Base-by-base conservation (phyloP, 2,113 vertebrate genomes). In the Lathamus discolor region DNA sequence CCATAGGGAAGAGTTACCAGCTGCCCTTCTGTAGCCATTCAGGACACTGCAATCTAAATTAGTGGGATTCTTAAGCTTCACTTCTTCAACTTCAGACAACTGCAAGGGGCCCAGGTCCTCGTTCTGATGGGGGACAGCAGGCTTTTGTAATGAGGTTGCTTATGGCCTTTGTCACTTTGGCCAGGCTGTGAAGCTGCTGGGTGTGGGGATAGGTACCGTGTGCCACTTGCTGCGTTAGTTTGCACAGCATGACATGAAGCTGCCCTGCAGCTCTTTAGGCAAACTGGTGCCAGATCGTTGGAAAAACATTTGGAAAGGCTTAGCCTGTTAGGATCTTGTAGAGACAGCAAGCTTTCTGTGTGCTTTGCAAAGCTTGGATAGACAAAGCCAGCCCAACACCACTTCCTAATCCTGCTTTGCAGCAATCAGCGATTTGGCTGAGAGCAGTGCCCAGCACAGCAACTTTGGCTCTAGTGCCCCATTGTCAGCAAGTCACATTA, bases 331-430 rank as follows among this genome's bases (percentile, higher is more conserved):
- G 51, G 72, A 63, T 77, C 59, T 57, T 43, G 63, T 83, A 28
- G 76, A 83, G 90, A 80, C 68, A 83, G 67, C 41, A 73, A 49
- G 68, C 54, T 87, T 62, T 91, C 52, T 54, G 17, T 66, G 52
- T 67, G 48, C 46, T 82, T 49, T 80, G 52, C 80, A 91, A 27
- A 78, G 44, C 63, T 43, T 33, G 39, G 35, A 13, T 49, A 83
- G 55, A 80, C 74, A 80, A 95, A 92, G 89, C 51, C 79, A 75
- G 76, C 29, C 76, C 63, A 78, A 22, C 59, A 20, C 80, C 29
- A 11, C 74, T 88, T 81, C 86, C 37, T 86, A 84, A 88, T 84
- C 73, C 75, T 0, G 1, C 77, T 74, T 86, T 85, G 76, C 67
- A 67, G 37, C 59, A 9, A 33, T 84, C 82, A 90, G 85, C 46